Evolutionary conservation across 1,140 invertebrate species (phyloP).

Genomic region (Bombyx mandarina): DNA sequence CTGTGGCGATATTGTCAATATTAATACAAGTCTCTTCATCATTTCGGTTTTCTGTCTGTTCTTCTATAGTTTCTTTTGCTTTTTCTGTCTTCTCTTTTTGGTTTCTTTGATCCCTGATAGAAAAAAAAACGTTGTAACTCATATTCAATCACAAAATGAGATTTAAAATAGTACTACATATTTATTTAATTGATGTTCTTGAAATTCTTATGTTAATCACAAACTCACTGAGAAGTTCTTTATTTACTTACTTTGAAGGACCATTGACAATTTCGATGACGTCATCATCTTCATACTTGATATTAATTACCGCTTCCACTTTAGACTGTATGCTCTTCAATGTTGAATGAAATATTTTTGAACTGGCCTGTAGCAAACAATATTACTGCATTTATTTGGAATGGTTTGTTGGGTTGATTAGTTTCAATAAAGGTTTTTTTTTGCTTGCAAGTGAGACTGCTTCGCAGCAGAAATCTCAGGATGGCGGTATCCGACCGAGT

Average conservation of each 20-base stretch:
- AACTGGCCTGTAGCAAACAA: slow-evolving; percentile 47
- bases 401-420: no score
- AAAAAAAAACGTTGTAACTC: slow-evolving; percentile 1
- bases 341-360: slow-evolving; percentile 61
- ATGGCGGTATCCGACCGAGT: no score
- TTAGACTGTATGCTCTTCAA: slow-evolving; percentile 59
- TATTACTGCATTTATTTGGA: not conserved
- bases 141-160: not conserved
- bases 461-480: no score
- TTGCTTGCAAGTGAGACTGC: no score
- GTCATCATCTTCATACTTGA: slow-evolving; percentile 64
- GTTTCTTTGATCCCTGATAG: not conserved
- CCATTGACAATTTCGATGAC: slow-evolving; percentile 60
- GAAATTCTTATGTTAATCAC: not conserved
- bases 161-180: not conserved
- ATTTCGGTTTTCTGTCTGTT: no score
- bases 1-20: no score
- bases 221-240: not conserved
- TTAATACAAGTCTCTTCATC: no score
- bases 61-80: slow-evolving; percentile 1
- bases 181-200: not conserved
- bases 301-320: slow-evolving; percentile 62
- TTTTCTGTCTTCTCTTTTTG: slow-evolving; percentile 3
- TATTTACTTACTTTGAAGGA: slow-evolving; percentile 42
- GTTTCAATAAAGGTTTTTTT: no score